These are phyloP conservation scores for Anticlea derivata DNA, from an alignment of 2,888 invertebrate species.

Conservation along the genomic window DNA sequence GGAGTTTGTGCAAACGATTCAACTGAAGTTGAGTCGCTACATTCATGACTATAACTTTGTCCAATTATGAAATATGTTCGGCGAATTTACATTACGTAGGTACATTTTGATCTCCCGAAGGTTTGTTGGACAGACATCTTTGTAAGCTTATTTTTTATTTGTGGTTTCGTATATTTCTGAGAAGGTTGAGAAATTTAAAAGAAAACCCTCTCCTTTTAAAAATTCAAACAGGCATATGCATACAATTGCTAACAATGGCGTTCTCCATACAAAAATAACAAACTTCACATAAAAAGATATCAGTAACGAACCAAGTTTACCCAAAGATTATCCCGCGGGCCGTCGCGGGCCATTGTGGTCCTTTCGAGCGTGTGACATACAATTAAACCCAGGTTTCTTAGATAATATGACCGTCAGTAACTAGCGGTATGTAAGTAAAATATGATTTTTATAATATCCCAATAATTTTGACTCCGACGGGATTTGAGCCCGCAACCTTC, in stretches of 20 bases:
- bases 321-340: conserved; percentile 12
- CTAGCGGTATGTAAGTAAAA: too few species aligned
- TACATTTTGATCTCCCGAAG: too few species aligned
- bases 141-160: too few species aligned
- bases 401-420: not conserved
- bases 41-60: too few species aligned
- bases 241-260: conserved; percentile 2
- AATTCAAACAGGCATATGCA: not conserved
- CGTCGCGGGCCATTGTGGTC: conserved; percentile 11
- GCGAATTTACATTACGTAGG: too few species aligned
- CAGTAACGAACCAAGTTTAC: conserved; percentile 20
- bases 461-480: too few species aligned
- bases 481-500: too few species aligned
- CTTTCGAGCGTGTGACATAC: conserved; percentile 5
- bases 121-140: too few species aligned
- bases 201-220: not conserved
- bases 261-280: conserved; percentile 10
- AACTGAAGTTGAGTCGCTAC: not conserved
- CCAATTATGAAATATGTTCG: too few species aligned
- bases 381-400: conserved; percentile 1
- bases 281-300: conserved; percentile 15
- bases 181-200: not conserved
- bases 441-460: too few species aligned
- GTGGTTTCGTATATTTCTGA: not conserved
- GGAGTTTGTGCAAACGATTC: not conserved